A percentile compares a stretch with the other conserved stretches of the same genome.
phyloP scores from a whole-genome alignment of 1,140 invertebrate species.

The Temnothorax nylanderi region DNA sequence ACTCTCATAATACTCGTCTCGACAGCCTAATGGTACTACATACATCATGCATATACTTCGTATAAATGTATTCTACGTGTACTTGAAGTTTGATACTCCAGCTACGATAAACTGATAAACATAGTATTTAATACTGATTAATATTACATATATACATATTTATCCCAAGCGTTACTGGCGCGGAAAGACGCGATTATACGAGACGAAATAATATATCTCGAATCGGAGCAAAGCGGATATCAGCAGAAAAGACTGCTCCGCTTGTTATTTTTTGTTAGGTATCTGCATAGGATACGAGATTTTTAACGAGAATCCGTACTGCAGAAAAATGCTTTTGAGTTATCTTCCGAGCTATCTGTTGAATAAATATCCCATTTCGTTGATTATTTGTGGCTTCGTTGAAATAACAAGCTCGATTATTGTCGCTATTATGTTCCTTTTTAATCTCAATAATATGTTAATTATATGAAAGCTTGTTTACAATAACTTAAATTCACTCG shows the following conservation, averaged over 20 bases:
- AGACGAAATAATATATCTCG: background rate
- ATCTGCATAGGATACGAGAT: background rate
- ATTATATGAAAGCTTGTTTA: background rate
- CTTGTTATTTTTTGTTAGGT: constrained; percentile 7
- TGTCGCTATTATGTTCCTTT: background rate
- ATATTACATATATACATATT: background rate
- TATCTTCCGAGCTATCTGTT: background rate
- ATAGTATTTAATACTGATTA: constrained; percentile 10
- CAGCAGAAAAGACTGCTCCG: background rate
- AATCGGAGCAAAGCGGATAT: background rate
- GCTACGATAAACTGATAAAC: constrained; percentile 2
- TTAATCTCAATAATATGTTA: background rate
- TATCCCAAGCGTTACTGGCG: background rate
- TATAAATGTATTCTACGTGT: constrained; percentile 5
- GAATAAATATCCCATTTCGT: background rate
- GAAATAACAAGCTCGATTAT: background rate
- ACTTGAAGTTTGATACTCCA: constrained; percentile 17
- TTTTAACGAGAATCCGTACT: background rate
- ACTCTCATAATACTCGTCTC: constrained; percentile 57
- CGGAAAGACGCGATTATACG: background rate
- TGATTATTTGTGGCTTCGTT: background rate
- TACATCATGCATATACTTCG: background rate
- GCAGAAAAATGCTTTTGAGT: background rate
- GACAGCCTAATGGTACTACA: constrained; percentile 45
- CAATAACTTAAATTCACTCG: background rate